Conservation (phyloP, 1,140 invertebrate genomes). For the Solenopsis invicta region DNA sequence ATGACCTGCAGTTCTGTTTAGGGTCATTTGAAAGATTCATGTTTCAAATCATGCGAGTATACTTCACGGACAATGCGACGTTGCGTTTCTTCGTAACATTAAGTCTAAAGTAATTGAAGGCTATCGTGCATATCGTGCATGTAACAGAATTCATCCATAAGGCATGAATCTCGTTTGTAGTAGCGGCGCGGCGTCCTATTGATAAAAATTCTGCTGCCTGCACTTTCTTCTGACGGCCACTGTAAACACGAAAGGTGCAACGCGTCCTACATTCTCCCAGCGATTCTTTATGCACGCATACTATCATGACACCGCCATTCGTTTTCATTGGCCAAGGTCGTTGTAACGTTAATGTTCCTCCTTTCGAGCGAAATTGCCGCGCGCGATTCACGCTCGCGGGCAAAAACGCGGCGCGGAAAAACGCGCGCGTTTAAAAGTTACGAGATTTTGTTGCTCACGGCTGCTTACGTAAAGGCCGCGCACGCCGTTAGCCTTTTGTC, state of each 20-base stretch:
- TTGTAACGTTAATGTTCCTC: constrained; percentile 38
- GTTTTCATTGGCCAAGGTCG: constrained; percentile 69
- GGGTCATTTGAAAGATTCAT: background rate
- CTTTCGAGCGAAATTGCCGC: constrained; percentile 47
- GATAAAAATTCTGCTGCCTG: constrained; percentile 19
- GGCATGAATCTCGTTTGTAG: constrained; percentile 16
- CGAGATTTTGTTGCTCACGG: constrained; percentile 29
- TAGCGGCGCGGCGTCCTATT: constrained; percentile 9
- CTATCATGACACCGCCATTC: constrained; percentile 43
- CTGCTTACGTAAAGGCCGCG: constrained; percentile 41
- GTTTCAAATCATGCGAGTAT: background rate
- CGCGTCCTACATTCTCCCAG: constrained; percentile 58
- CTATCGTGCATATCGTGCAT: background rate
- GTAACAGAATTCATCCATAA: background rate
- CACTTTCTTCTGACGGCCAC: constrained; percentile 46
- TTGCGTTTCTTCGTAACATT: background rate
- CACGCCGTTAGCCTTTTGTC: background rate
- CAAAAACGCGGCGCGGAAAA: constrained; percentile 37
- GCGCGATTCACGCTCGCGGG: constrained; percentile 32
- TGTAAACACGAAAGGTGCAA: constrained; percentile 59
- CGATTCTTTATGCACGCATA: constrained; percentile 41
- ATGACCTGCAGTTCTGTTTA: background rate
- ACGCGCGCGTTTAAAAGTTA: constrained; percentile 45
- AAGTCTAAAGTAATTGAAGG: background rate
- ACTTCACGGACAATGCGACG: background rate